Evolutionary conservation across 2,797 vertebrate genomes (phyloP).

Genomic region (Helarctos malayanus): DNA sequence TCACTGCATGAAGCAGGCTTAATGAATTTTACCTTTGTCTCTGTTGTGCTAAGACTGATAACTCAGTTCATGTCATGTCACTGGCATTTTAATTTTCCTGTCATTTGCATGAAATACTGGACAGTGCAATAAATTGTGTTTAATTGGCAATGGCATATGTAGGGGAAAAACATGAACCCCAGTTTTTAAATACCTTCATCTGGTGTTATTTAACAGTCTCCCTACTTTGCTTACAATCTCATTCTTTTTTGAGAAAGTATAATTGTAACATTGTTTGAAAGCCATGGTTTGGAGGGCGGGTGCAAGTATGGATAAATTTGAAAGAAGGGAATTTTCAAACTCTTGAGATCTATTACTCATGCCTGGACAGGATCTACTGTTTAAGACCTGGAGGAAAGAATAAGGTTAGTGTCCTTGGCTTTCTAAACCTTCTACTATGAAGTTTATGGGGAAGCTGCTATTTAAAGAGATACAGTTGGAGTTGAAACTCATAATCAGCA

Average conservation of each 20-base stretch:
- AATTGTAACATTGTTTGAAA: constrained; percentile 46
- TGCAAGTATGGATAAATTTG: not conserved
- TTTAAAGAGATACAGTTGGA: constrained; percentile 21
- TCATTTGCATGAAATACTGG: constrained; percentile 38
- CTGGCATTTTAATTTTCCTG: constrained; percentile 24
- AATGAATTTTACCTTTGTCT: constrained; percentile 59
- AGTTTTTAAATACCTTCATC: constrained; percentile 8
- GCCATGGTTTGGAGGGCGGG: not conserved
- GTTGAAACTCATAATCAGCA: not conserved
- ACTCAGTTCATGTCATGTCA: not conserved
- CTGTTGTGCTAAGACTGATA: not conserved
- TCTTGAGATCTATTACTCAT: not conserved
- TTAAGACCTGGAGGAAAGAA: not conserved
- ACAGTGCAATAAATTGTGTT: not conserved
- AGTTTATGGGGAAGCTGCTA: not conserved
- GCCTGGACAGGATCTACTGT: not conserved
- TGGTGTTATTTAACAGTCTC: constrained; percentile 21
- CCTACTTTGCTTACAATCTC: not conserved
- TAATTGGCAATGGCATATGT: not conserved
- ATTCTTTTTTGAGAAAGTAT: constrained; percentile 21
- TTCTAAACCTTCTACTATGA: constrained; percentile 41
- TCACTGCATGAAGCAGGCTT: not conserved
- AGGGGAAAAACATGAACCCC: not conserved
- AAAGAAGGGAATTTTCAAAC: constrained; percentile 6
- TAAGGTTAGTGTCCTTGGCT: not conserved